Evolutionary conservation across 92 coral and sea anemone genomes (phyloP), one percentile per base, ranked within the genome.

Genomic region (Nematostella vectensis): DNA sequence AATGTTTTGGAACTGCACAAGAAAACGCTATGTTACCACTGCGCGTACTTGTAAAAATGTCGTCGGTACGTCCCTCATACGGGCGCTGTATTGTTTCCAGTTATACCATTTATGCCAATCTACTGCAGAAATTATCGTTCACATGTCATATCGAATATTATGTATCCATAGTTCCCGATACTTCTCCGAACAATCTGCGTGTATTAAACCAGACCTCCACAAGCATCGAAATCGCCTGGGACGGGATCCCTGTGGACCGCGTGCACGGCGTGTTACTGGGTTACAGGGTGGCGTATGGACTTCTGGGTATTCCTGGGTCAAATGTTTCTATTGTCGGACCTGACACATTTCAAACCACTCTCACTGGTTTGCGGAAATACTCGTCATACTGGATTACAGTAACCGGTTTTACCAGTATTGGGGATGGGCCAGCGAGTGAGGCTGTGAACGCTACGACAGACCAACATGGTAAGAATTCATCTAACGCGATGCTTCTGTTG

Each of bases 141-240:
- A n/a, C n/a, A n/a, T n/a, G n/a, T n/a, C n/a, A n/a, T n/a, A n/a
- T n/a, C n/a, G n/a, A n/a, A n/a, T n/a, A n/a, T n/a, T n/a, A n/a
- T n/a, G n/a, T n/a, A n/a, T n/a, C n/a, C n/a, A n/a, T n/a, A n/a
- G n/a, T n/a, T n/a, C 70, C 70, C 0, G 3, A 1, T 4, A 43
- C 36, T 0, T 15, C 60, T 31, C 69, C 69, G 3, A 26, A 25
- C n/a, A 50, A 48, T 31, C 25, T 63, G 3, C 29, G 36, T 8
- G 59, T 25, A 22, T 17, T 50, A 8, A 50, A 31, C 60, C 54
- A 31, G 50, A 33, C 59, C 21, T 50, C 69, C 25, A 31, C 60
- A 15, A 63, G 58, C 48, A 48, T 63, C 13, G n/a, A 40, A 10
- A 23, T 63, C 60, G 19, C 29, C 30, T 63, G 69, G 69, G 47